phyloP scores from a whole-genome alignment of 1,140 invertebrate species.

The Aphis gossypii region DNA sequence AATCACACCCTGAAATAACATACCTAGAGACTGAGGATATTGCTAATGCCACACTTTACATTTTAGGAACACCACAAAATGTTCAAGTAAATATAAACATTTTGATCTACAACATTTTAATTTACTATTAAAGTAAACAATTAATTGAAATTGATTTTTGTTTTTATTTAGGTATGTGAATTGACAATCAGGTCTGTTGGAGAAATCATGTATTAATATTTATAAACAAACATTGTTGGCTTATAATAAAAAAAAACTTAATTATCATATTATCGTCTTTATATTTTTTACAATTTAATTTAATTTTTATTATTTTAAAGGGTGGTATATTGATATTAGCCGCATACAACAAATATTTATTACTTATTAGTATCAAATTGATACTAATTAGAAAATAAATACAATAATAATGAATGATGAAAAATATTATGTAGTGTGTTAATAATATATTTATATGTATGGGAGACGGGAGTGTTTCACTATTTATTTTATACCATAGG shows the following conservation, averaged over 20 bases:
- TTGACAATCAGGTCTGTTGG: constrained; percentile 5
- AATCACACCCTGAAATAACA: background rate
- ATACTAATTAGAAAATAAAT: too few species aligned
- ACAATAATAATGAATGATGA: too few species aligned
- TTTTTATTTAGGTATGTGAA: background rate
- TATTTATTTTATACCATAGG: too few species aligned
- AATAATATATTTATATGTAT: too few species aligned
- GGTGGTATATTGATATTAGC: too few species aligned
- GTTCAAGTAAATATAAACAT: background rate
- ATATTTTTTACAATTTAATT: too few species aligned
- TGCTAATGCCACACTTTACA: constrained; percentile 39
- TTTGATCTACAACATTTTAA: background rate
- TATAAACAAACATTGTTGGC: background rate
- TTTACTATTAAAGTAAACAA: background rate
- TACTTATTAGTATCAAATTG: too few species aligned
- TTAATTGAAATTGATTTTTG: background rate
- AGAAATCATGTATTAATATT: constrained; percentile 42
- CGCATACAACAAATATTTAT: too few species aligned
- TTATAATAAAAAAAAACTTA: background rate
- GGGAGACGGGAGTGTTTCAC: too few species aligned
- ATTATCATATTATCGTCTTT: too few species aligned
- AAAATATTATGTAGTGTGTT: too few species aligned
- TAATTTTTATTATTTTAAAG: too few species aligned
- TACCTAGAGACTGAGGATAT: constrained; percentile 50
- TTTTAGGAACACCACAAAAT: constrained; percentile 36